Base-by-base conservation (phyloP, 2,113 vertebrate species). In the Cnemophilus loriae region DNA sequence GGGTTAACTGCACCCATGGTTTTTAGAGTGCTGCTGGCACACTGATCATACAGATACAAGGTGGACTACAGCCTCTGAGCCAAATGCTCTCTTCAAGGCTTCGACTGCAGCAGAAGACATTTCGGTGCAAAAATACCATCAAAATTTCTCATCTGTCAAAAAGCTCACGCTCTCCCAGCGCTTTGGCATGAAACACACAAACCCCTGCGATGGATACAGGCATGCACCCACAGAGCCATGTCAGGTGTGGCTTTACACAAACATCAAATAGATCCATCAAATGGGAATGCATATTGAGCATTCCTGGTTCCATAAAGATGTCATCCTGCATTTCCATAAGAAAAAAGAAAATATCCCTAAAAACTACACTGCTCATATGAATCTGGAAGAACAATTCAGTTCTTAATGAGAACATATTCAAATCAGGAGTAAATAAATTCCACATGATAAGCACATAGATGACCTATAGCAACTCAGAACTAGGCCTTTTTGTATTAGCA, bases 221-320 rank as follows among this genome's bases (percentile, higher is more conserved):
- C 70, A 47, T 9, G 55, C 32, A 92, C 33, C 50, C 44, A 49
- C n/a, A 84, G 44, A 47, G 69, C 61, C 32, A 8, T 28, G 83
- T 47, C 96, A 97, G 96, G 93, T 94, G 95, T 94, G 90, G 90
- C 76, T 91, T 26, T 33, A 87, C 1, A 1, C 15, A 27, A 84
- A 39, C 14, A 88, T 42, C 71, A 61, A 63, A 90, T 0, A 67
- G 32, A 88, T 86, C 88, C 27, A 76, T 53, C 7, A 4, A 82
- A 94, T 3, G n/a, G 78, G 16, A 87, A 93, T 2, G 26, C 56
- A 16, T 52, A 61, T 63, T 20, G 20, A 85, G 85, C 59, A 28
- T n/a, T 93, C 73, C 61, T 7, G n/a, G 24, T 63, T 75, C 60
- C 52, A 28, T 21, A 35, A 65, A 77, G 63, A 92, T 56, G 53